Evolutionary conservation across 2,797 vertebrate species (phyloP), one percentile per base, ranked within the genome.

Genomic region (Enteromius mattozi): DNA sequence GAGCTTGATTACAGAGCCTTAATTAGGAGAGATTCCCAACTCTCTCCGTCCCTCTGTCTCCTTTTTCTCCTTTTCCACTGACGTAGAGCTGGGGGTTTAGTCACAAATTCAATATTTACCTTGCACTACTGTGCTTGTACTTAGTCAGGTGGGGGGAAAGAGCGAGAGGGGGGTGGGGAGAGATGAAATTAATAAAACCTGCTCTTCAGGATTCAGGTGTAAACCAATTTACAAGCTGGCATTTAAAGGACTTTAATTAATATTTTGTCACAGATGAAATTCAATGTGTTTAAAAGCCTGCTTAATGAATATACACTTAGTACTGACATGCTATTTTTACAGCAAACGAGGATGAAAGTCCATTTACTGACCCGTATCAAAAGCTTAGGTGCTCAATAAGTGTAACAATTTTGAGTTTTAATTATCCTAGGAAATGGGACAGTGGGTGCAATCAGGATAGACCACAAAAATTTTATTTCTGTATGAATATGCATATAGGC

Each of bases 71-170:
- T 95, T 76, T 78, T 63, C 54, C 37, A n/a, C 95, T 94, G 91
- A 92, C 91, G 92, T 94, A 93, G 95, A 85, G 54, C 92, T 91
- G 89, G 86, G 93, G 94, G 90, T 96, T 95, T 97, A 98, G 97
- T 97, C 96, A 95, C 96, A 97, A 96, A 97, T 97, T 97, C 97
- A 99, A 99, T 99, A 99, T 99, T 99, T 99, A 98, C 97, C 96
- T 96, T 97, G 96, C 96, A 96, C 96, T 98, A 96, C 96, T 96
- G 95, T 95, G 96, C 97, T 96, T 97, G 96, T 96, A 96, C 93
- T 94, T 89, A 92, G 94, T 95, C 95, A 95, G 94, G 94, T 89
- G 92, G 87, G 74, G 94, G 96, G 94, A 94, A 94, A 93, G 90
- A 78, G 88, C 86, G 87, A 91, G 86, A 87, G 88, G 94, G 92